Evolutionary conservation across 2,797 vertebrate genomes (phyloP).

Genomic region (Propithecus perrieri): DNA sequence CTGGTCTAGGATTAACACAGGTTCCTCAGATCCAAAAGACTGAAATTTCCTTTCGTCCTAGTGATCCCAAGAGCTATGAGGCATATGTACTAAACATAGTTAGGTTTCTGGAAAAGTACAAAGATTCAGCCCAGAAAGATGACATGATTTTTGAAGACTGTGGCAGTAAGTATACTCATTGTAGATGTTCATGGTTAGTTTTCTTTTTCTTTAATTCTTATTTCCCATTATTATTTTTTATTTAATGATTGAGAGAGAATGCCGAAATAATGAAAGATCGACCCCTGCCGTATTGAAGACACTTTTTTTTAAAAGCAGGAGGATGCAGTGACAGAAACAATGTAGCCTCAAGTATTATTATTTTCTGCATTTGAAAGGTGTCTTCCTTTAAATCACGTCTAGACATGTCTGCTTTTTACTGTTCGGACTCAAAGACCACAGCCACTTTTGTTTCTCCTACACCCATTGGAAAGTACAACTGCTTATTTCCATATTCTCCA

Average conservation of each 20-base stretch:
- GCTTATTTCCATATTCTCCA: not conserved
- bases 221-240: not conserved
- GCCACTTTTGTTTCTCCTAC: not conserved
- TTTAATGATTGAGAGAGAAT: not conserved
- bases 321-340: not conserved
- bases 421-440: not conserved
- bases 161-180: slow-evolving; percentile 83
- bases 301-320: not conserved
- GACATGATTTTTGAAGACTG: slow-evolving; percentile 88
- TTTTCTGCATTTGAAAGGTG: not conserved
- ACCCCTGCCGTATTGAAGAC: not conserved
- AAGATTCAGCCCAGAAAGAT: slow-evolving; percentile 64
- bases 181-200: not conserved
- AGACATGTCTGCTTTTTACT: not conserved
- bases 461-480: not conserved
- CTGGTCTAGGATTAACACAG: slow-evolving; percentile 92
- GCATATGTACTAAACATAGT: slow-evolving; percentile 82
- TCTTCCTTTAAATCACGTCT: not conserved
- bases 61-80: slow-evolving; percentile 46
- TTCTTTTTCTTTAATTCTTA: not conserved
- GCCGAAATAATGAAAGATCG: not conserved
- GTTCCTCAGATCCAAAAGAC: slow-evolving; percentile 93
- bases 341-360: accelerated
- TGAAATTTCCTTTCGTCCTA: slow-evolving; percentile 89
- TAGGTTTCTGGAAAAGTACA: slow-evolving; percentile 85